Evolutionary conservation across 2,797 vertebrate genomes (phyloP), one percentile per base, ranked within the genome.

Genomic region (Myotis daubentonii): DNA sequence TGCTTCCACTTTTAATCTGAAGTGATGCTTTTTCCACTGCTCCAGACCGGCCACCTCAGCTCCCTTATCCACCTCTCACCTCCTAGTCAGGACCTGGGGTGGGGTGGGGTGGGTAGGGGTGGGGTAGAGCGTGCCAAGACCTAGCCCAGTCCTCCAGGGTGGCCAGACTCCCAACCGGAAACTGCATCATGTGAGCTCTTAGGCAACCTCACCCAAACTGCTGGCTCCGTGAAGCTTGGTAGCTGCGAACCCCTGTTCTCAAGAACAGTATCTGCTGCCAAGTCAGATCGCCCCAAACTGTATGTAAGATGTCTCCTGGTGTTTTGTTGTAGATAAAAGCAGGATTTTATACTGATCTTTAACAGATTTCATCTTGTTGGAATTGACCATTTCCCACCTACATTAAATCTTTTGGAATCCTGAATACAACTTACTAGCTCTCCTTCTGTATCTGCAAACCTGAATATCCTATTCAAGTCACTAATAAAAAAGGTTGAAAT

Each of bases 331-430:
- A 76, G 75, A 28, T 17, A 70, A 74, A 68, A 33, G 78, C 30
- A 65, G 38, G 55, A 57, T 62, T 79, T 87, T 86, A 76, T 47
- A 28, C 25, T 44, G 33, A 70, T n/a, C 49, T 81, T 66, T 78
- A 93, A 70, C 68, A 93, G 79, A 81, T 23, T 55, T 83, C 33
- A 38, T 72, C 81, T 83, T 84, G 30, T 78, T 89, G 60, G 55
- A 57, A 30, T 4, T 71, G 79, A 81, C 85, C 71, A 33, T 41
- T 94, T 84, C 28, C 62, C 16, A 55, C 57, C 51, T 55, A 3
- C 19, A 44, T 71, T 89, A 85, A 53, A 68, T 47, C 74, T 75
- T 84, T 55, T 36, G 65, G 68, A 71, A 78, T 57, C 72, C 33
- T 62, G 51, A 80, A 30, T 70, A 71, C 81, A 44, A 70, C 17